Evolutionary conservation across 2,113 vertebrate species (phyloP), one percentile per base, ranked within the genome.

Genomic region (Butastur rufipennis): DNA sequence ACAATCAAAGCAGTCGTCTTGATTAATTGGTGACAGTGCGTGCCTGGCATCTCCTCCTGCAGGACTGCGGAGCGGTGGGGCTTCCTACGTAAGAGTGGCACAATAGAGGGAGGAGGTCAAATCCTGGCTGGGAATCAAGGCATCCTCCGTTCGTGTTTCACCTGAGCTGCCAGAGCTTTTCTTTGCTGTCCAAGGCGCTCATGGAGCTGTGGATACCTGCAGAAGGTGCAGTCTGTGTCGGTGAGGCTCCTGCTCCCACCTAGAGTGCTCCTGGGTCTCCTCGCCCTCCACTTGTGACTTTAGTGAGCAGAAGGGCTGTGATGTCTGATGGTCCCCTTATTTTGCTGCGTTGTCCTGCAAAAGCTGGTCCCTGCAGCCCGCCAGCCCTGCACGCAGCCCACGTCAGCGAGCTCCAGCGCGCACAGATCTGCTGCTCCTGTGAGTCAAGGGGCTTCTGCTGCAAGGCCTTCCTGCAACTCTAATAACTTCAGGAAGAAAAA

Each of bases 291-390:
- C 7, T 7, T 1, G 0, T 2, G 5, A 3, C 6, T 26, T 22
- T 0, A 34, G 86, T 5, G 77, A 45, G 53, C 5, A 58, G 53
- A 42, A 74, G 23, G 29, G n/a, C 6, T 2, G 13, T 65, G 42
- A 38, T 10, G 13, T 2, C 50, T 0, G 1, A 3, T 4, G 23
- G 11, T 36, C 1, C 29, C 29, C 31, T 47, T 1, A 0, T 34
- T 58, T 45, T 27, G 31, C 27, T 32, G 26, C 43, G 1, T 1
- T 36, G 16, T 14, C 12, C 77, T 84, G 36, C 29, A 8, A 18
- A 61, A 55, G 12, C 12, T 48, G 45, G 11, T 23, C 13, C 29
- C 43, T 17, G 53, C 29, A 61, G 59, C 58, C 84, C 13, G 4
- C 45, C 23, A 50, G 48, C 31, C 63, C 40, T 25, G 15, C 3